These are phyloP conservation scores for Toxonevra muliebris DNA, from an alignment of 2,888 invertebrate species.

Conservation along the genomic window DNA sequence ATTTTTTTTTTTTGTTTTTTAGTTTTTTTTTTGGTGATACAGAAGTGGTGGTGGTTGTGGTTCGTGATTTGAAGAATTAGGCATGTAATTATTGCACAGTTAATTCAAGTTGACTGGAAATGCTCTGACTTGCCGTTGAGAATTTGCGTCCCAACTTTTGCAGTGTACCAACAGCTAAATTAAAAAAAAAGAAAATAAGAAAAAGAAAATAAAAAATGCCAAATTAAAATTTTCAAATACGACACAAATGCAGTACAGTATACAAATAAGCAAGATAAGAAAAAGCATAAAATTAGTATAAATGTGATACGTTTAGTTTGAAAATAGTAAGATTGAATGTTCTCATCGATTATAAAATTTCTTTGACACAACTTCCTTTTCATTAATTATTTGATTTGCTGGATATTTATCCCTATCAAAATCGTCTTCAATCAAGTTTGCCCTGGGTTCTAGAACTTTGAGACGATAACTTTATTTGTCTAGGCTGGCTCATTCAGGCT, in stretches of 20 bases:
- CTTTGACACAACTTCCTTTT: too few species aligned
- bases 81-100: conserved; percentile 49
- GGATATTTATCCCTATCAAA: too few species aligned
- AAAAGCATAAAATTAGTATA: too few species aligned
- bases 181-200: conserved; percentile 31
- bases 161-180: conserved; percentile 70
- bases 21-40: not conserved
- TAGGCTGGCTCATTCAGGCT: too few species aligned
- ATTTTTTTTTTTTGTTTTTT: not conserved
- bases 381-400: too few species aligned
- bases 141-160: conserved; percentile 66
- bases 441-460: too few species aligned
- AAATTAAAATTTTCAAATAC: conserved; percentile 25
- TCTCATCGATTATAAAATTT: too few species aligned
- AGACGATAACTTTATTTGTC: too few species aligned
- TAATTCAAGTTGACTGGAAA: conserved; percentile 58
- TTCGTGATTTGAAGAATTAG: not conserved
- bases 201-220: conserved; percentile 12
- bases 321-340: too few species aligned
- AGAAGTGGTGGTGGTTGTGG: conserved; percentile 7
- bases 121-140: conserved; percentile 59
- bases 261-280: too few species aligned
- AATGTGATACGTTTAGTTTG: too few species aligned
- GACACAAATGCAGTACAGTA: not conserved
- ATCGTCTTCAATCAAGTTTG: too few species aligned